phyloP scores from a whole-genome alignment of 2,888 invertebrate species.

The Osmoderma eremita region DNA sequence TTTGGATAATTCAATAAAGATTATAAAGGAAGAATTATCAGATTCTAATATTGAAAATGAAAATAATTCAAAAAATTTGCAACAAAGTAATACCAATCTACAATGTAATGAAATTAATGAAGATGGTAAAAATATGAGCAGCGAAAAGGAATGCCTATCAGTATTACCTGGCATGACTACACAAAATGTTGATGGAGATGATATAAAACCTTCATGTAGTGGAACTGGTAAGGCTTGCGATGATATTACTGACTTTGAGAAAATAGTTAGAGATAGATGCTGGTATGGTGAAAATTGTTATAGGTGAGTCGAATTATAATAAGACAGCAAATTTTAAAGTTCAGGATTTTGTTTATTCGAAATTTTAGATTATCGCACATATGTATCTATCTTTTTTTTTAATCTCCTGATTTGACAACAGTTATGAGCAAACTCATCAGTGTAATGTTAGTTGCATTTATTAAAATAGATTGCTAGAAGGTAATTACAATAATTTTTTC shows the following conservation, averaged over 20 bases:
- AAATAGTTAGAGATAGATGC: conserved; percentile 67
- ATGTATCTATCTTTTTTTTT: too few relatives aligned
- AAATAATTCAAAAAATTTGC: background rate
- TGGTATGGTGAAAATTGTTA: conserved; percentile 73
- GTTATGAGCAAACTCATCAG: too few relatives aligned
- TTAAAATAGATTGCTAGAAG: too few relatives aligned
- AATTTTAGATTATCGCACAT: too few relatives aligned
- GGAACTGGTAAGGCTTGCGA: background rate
- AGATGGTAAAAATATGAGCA: conserved; percentile 13
- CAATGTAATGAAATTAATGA: background rate
- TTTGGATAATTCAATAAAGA: background rate
- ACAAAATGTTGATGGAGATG: background rate
- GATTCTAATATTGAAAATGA: background rate
- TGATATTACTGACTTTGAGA: background rate
- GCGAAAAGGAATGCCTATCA: background rate
- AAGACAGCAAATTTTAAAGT: too few relatives aligned
- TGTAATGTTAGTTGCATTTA: too few relatives aligned
- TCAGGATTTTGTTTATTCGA: too few relatives aligned
- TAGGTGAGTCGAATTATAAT: conserved; percentile 62
- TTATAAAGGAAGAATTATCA: conserved; percentile 1
- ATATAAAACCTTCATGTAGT: conserved; percentile 13
- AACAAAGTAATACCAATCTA: background rate
- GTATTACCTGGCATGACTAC: background rate
- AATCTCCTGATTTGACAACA: too few relatives aligned
- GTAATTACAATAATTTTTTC: too few relatives aligned